Percentiles rank a stretch among this genome's conserved stretches.
These are phyloP conservation scores for Aricia artaxerxes DNA, from an alignment of 2,888 invertebrate species.

Conservation along the genomic window DNA sequence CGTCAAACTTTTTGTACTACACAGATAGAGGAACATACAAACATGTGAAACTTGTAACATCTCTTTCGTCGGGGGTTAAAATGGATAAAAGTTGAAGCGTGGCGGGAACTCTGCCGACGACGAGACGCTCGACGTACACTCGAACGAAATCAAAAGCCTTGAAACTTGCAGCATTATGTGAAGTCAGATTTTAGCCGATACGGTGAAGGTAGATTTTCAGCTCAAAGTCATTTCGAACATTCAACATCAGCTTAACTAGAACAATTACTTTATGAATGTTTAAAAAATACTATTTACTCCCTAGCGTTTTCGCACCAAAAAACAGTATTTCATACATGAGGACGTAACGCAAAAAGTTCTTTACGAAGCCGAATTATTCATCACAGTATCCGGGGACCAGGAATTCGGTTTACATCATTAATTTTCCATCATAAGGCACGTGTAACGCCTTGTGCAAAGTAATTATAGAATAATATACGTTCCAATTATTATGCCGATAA, in stretches of 20 bases:
- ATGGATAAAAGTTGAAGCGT: slow-evolving; percentile 1
- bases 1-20: no score
- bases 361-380: neutral
- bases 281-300: no score
- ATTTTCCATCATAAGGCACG: neutral
- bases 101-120: neutral
- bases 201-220: neutral
- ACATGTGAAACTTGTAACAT: no score
- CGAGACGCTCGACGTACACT: slow-evolving; percentile 11
- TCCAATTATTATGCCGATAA: neutral
- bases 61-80: neutral
- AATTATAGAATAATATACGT: neutral
- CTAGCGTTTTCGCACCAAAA: neutral
- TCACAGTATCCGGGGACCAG: neutral
- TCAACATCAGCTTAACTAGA: neutral
- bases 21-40: no score
- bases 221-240: neutral
- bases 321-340: neutral
- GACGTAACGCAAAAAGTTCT: neutral
- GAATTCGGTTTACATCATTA: neutral
- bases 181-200: slow-evolving; percentile 5
- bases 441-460: neutral
- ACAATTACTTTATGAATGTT: neutral
- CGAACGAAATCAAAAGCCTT: slow-evolving; percentile 9
- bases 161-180: slow-evolving; percentile 13